Percentiles rank a stretch among this genome's conserved stretches.
These are phyloP conservation scores for Gephyroberyx darwinii DNA, from an alignment of 2,797 vertebrate species.

Conservation along the genomic window DNA sequence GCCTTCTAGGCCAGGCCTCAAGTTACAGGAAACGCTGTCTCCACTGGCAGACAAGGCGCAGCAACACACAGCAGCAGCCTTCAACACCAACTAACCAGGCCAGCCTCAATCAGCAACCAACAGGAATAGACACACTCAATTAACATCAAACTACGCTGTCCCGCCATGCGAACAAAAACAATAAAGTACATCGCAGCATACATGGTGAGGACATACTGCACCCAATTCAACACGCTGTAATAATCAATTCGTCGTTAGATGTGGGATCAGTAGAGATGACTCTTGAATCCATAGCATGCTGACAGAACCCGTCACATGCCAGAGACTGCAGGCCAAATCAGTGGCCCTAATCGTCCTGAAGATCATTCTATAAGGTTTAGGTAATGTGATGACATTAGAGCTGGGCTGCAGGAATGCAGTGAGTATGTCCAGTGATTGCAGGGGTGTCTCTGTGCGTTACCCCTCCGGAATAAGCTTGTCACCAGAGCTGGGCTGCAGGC, in stretches of 20 bases:
- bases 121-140: conserved; percentile 70
- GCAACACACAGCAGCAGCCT: conserved; percentile 74
- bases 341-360: conserved; percentile 44
- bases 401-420: conserved; percentile 65
- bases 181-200: conserved; percentile 20
- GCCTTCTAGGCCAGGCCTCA: conserved; percentile 62
- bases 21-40: conserved; percentile 80
- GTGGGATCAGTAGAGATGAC: conserved; percentile 42
- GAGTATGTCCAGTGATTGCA: conserved; percentile 73
- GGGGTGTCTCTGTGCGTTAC: conserved; percentile 63
- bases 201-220: conserved; percentile 46
- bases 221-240: conserved; percentile 34
- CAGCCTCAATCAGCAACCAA: conserved; percentile 67
- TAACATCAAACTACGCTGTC: conserved; percentile 64
- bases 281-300: conserved; percentile 27
- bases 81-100: conserved; percentile 71
- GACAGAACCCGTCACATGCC: conserved; percentile 48
- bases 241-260: conserved; percentile 32
- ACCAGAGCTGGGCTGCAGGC: conserved; percentile 66
- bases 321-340: conserved; percentile 61
- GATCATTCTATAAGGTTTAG: conserved; percentile 66
- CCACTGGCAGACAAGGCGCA: conserved; percentile 63
- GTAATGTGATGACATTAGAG: conserved; percentile 72
- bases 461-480: conserved; percentile 61
- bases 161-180: conserved; percentile 21